Evolutionary conservation across 2,113 vertebrate genomes (phyloP).

Genomic region (Mastomys natalensis): DNA sequence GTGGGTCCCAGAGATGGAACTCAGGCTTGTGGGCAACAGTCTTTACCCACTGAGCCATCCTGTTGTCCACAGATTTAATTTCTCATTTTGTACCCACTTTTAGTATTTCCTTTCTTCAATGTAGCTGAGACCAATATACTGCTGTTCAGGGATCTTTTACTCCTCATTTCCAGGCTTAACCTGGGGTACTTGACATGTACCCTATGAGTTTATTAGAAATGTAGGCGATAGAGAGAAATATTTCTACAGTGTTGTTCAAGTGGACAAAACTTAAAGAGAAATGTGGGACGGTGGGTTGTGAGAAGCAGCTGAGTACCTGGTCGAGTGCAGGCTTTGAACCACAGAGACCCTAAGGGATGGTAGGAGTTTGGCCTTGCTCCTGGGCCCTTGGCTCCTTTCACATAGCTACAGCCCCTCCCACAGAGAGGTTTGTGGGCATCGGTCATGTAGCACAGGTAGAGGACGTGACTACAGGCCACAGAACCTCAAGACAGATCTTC

Average conservation of each 20-base stretch:
- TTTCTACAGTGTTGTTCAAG: not conserved
- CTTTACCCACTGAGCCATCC: not conserved
- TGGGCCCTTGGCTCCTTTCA: too few relatives aligned
- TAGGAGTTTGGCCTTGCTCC: too few relatives aligned
- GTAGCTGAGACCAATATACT: not conserved
- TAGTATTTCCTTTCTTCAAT: constrained; percentile 16
- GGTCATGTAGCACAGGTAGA: too few relatives aligned
- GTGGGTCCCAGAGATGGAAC: not conserved
- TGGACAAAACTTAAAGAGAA: not conserved
- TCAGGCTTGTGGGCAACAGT: not conserved
- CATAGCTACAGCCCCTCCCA: too few relatives aligned
- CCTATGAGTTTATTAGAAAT: not conserved
- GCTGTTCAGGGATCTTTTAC: not conserved
- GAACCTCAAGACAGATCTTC: too few relatives aligned
- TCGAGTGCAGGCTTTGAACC: too few relatives aligned
- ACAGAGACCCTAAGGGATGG: too few relatives aligned
- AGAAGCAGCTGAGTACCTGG: too few relatives aligned
- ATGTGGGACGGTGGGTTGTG: not conserved
- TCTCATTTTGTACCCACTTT: not conserved
- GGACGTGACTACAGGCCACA: too few relatives aligned
- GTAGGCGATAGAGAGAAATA: not conserved
- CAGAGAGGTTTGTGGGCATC: too few relatives aligned
- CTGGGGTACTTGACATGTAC: not conserved
- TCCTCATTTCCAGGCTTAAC: not conserved
- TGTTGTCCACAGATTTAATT: constrained; percentile 8